Evolutionary conservation across 64 coral and sea anemone genomes (phyloP).

Genomic region (Anthopleura sola): DNA sequence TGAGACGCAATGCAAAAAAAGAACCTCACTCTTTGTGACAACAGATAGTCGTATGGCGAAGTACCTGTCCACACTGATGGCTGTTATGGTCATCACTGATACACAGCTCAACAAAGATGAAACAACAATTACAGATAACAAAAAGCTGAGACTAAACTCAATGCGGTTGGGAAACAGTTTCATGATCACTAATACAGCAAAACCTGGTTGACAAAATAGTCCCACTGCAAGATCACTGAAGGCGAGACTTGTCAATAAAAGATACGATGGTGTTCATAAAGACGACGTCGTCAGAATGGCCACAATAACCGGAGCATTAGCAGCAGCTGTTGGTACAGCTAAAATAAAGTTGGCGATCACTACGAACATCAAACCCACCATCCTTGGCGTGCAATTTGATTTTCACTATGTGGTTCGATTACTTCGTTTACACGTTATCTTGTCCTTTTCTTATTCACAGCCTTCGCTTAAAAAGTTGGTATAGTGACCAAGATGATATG

Average conservation of each 20-base stretch:
- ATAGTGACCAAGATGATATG: too few relatives aligned
- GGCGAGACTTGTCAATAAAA: neutral
- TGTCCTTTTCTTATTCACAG: too few relatives aligned
- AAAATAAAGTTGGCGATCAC: neutral
- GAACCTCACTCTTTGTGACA: neutral
- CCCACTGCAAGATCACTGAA: neutral
- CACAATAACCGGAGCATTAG: constrained; percentile 7
- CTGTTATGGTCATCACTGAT: neutral
- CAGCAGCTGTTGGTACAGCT: constrained; percentile 1
- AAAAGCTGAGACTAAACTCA: too few relatives aligned
- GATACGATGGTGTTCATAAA: constrained; percentile 7
- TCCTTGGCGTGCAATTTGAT: neutral
- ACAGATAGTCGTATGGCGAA: constrained; percentile 5
- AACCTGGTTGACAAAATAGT: neutral
- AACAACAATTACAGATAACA: too few relatives aligned
- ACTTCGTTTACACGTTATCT: too few relatives aligned
- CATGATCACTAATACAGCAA: too few relatives aligned
- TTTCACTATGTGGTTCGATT: neutral
- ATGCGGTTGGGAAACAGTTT: too few relatives aligned
- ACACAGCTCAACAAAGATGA: too few relatives aligned
- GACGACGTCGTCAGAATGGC: constrained; percentile 9
- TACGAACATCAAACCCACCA: neutral
- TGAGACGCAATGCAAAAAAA: neutral
- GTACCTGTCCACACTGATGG: constrained; percentile 9
- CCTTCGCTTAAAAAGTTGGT: too few relatives aligned